Conservation (phyloP, 2,113 vertebrate species). For the Notothenia coriiceps region DNA sequence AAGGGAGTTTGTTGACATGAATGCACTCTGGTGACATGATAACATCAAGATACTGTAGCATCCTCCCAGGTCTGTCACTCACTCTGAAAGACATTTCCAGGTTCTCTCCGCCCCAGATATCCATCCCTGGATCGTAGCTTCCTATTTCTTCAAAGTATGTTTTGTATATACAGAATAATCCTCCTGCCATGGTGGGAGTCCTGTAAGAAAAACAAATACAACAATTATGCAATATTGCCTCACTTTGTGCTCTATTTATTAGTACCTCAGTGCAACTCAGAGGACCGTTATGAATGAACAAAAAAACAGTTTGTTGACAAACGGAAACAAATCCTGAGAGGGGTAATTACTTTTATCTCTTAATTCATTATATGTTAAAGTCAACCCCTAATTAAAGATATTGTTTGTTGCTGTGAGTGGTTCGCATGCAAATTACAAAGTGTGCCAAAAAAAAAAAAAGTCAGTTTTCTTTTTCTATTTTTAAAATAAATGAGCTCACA, state of each 20-base stretch:
- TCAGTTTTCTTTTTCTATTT: conserved; percentile 29
- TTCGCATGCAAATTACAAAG: conserved; percentile 59
- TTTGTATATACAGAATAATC: conserved; percentile 97
- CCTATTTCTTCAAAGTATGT: conserved; percentile 99
- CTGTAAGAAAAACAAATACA: conserved; percentile 74
- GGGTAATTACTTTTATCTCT: conserved; percentile 57
- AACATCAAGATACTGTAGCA: not conserved
- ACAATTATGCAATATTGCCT: conserved; percentile 9
- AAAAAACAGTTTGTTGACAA: conserved; percentile 59
- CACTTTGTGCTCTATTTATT: conserved; percentile 2
- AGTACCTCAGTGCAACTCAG: conserved; percentile 8
- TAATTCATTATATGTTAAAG: conserved; percentile 48
- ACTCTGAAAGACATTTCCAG: conserved; percentile 99
- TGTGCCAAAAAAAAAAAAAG: conserved; percentile 9
- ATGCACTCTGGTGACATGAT: not conserved
- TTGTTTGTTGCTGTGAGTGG: conserved; percentile 48
- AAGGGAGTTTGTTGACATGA: not conserved
- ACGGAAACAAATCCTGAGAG: conserved; percentile 56
- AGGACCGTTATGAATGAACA: conserved; percentile 37
- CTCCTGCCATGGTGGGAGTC: conserved; percentile 99
- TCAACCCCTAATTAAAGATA: conserved; percentile 39
- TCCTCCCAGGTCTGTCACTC: conserved; percentile 67
- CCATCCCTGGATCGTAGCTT: conserved; percentile 98
- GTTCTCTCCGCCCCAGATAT: conserved; percentile 99
- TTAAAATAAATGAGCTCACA: conserved; percentile 17